Evolutionary conservation across 1,140 invertebrate genomes (phyloP), one percentile per base, ranked within the genome.

Genomic region (Battus philenor): DNA sequence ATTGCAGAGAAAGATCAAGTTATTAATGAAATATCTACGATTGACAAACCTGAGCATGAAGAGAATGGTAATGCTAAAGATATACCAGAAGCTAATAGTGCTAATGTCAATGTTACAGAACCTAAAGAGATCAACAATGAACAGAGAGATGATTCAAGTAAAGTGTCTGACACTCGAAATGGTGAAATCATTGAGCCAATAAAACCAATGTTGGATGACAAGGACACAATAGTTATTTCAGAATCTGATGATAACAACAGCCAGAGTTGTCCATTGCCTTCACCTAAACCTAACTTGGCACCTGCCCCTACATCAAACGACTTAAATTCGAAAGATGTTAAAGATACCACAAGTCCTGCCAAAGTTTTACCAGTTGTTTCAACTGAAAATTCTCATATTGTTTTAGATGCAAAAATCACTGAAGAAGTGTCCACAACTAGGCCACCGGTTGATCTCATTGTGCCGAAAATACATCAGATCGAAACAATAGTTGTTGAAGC

Each of bases 201-300:
- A 20, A 76, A 76, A 55, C 16, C 63, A 10, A 39, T 49, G 7
- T 16, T 76, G 1, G 83, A 86, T 44, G 83, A 86, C 46, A 86
- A 85, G 61, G 86, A 87, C 34, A 86, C 86, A 4, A 87, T 87
- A 15, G 59, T 86, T 9, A 87, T 87, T 64, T 86, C 86, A 1
- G 86, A 87, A 62, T 86, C 86, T 16, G 86, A 87, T 57, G 84
- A 87, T 44, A 85, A 84, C 43, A 86, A 86, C 11, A 83, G 79
- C 30, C 81, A 86, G 47, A 86, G 78, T 48, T 82, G 81, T 59
- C 81, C 81, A 3, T 39, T 85, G 11, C 81, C 81, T 16, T 85
- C 81, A 1, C 81, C 81, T 0, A 81, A 81, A 51, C 61, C 62
- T 6, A 67, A 65, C 27, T 44, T 60, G 26, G 44, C 71, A 13